Evolutionary conservation across 2,888 invertebrate species (phyloP).

Genomic region (Acrobeloides nanus): DNA sequence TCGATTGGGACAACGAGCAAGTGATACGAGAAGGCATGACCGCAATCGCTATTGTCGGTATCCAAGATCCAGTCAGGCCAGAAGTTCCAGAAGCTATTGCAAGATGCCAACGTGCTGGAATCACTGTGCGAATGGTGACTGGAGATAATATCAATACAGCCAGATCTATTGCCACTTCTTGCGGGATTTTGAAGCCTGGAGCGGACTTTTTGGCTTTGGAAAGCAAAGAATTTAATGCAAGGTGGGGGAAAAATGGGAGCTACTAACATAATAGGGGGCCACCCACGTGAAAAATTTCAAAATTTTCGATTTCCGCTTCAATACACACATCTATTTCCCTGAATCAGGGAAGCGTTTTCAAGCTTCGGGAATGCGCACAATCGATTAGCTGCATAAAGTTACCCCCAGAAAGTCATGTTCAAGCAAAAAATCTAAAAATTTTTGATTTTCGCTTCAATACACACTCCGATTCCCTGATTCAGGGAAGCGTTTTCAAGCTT

Average conservation of each 20-base stretch:
- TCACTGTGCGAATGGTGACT: constrained; percentile 60
- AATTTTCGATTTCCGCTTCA: no score
- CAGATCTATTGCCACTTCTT: constrained; percentile 57
- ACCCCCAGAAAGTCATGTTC: no score
- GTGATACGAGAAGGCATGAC: constrained; percentile 56
- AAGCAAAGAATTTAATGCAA: constrained; percentile 57
- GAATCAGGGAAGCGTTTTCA: no score
- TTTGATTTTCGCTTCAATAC: constrained; percentile 1
- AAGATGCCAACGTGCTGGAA: constrained; percentile 58
- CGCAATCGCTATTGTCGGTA: constrained; percentile 58
- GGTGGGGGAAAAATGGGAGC: constrained; percentile 9
- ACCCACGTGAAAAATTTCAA: no score
- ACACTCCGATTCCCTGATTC: no score
- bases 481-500: no score
- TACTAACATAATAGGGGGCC: no score
- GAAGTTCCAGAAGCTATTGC: constrained; percentile 59
- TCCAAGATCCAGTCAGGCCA: constrained; percentile 59
- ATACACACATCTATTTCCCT: no score
- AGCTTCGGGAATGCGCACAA: no score
- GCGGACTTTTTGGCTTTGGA: constrained; percentile 57
- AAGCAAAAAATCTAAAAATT: background rate
- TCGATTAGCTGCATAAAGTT: no score
- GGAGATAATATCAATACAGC: constrained; percentile 60
- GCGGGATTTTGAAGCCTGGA: constrained; percentile 56
- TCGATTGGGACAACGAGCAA: constrained; percentile 58